Conservation (phyloP, 2,113 vertebrate genomes). For the Pygoscelis antarcticus region DNA sequence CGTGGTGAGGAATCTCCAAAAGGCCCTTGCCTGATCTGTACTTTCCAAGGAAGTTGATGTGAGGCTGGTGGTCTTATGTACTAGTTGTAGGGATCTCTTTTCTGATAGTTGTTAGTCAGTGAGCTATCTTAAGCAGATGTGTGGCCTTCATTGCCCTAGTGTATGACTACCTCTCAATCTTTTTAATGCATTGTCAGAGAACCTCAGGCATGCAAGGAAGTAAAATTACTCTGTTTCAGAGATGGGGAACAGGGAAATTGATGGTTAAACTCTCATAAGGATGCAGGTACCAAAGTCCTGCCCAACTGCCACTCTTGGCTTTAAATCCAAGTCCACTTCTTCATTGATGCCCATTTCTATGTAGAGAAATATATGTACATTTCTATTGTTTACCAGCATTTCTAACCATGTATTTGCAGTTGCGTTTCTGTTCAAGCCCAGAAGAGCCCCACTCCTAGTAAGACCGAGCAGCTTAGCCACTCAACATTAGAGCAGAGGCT, state of each 20-base stretch:
- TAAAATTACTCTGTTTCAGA: slow-evolving; percentile 66
- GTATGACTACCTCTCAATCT: slow-evolving; percentile 57
- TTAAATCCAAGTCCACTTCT: background rate
- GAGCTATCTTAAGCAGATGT: slow-evolving; percentile 44
- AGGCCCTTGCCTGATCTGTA: background rate
- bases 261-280: slow-evolving; percentile 52
- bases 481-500: background rate
- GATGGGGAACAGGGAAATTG: slow-evolving; percentile 54
- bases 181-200: slow-evolving; percentile 62
- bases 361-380: background rate
- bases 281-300: slow-evolving; percentile 28
- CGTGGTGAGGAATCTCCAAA: background rate
- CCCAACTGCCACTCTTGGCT: background rate
- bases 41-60: background rate
- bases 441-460: background rate
- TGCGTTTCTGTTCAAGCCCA: background rate
- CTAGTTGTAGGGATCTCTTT: background rate
- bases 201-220: slow-evolving; percentile 40
- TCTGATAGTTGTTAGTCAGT: background rate
- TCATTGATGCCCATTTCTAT: background rate
- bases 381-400: background rate
- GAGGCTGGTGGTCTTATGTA: background rate
- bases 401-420: background rate
- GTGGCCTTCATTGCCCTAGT: slow-evolving; percentile 54
- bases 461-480: background rate